Conservation (phyloP, 2,113 vertebrate genomes). For the Crotalus tigris region DNA sequence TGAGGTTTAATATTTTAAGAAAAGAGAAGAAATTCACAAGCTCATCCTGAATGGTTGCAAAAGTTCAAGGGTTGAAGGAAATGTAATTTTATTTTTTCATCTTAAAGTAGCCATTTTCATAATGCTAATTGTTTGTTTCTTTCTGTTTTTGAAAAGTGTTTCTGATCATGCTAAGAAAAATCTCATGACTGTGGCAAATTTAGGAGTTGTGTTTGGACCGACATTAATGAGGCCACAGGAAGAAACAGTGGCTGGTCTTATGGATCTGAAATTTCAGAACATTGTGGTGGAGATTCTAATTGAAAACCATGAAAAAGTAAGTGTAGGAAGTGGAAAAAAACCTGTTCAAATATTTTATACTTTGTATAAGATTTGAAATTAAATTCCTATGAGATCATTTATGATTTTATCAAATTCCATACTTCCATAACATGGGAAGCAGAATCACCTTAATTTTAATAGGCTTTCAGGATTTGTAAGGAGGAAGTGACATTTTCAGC, state of each 20-base stretch:
- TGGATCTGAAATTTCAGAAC: slow-evolving; percentile 99
- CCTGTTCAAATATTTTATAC: neutral
- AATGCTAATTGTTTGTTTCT: slow-evolving; percentile 37
- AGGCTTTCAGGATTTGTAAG: neutral
- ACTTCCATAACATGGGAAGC: neutral
- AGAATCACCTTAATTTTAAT: neutral
- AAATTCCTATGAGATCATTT: neutral
- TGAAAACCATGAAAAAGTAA: slow-evolving; percentile 92
- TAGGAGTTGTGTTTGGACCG: slow-evolving; percentile 96
- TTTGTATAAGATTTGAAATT: neutral
- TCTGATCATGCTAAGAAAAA: slow-evolving; percentile 90
- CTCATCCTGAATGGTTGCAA: slow-evolving; percentile 18
- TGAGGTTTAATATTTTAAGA: neutral
- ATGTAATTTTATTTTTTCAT: slow-evolving; percentile 29
- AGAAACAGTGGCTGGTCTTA: slow-evolving; percentile 95
- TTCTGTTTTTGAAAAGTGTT: slow-evolving; percentile 75
- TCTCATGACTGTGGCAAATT: slow-evolving; percentile 95
- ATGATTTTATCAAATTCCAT: neutral
- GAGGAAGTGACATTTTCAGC: neutral
- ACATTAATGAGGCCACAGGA: slow-evolving; percentile 96
- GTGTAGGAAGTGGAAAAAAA: neutral
- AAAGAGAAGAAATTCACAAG: neutral
- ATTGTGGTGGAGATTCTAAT: slow-evolving; percentile 98
- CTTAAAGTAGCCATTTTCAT: neutral
- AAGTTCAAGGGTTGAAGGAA: slow-evolving; percentile 37